Evolutionary conservation across 2,888 invertebrate genomes (phyloP).

Genomic region (Endomychus coccineus): DNA sequence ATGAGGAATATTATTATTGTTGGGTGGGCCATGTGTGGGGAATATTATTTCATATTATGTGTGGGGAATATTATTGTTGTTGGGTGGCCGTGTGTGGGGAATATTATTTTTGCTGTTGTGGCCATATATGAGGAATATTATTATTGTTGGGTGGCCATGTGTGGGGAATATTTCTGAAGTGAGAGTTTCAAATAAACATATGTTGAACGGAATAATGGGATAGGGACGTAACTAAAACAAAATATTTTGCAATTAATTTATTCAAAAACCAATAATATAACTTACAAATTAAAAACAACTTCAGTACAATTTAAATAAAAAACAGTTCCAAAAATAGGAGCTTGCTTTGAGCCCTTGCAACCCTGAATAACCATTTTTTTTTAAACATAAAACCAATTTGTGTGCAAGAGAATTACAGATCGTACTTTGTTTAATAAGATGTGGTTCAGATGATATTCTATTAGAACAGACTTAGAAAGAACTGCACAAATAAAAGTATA

Average conservation of each 20-base stretch:
- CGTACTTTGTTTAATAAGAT: slow-evolving; percentile 19
- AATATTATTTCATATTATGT: no score
- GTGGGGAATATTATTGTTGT: no score
- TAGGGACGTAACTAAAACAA: neutral
- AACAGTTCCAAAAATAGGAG: slow-evolving; percentile 47
- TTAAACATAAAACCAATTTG: slow-evolving; percentile 35
- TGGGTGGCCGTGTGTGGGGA: no score
- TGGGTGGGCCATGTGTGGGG: no score
- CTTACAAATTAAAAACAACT: slow-evolving; percentile 46
- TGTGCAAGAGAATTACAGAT: slow-evolving; percentile 24
- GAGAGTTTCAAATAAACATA: no score
- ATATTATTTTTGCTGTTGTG: no score
- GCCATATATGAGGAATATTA: no score
- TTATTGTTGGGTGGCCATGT: no score
- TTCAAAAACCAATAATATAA: slow-evolving; percentile 45
- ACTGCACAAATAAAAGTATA: slow-evolving; percentile 32
- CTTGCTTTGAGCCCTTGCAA: slow-evolving; percentile 49
- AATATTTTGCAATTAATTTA: slow-evolving; percentile 30
- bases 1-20: no score
- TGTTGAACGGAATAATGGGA: no score
- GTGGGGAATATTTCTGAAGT: no score
- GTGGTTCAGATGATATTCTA: slow-evolving; percentile 17
- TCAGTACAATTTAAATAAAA: slow-evolving; percentile 46
- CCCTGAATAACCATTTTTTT: slow-evolving; percentile 47
- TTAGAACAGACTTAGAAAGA: slow-evolving; percentile 10